Percentiles rank a stretch among this genome's conserved stretches.
Conservation (phyloP, 2,888 invertebrate species). For the Scaeva pyrastri region DNA sequence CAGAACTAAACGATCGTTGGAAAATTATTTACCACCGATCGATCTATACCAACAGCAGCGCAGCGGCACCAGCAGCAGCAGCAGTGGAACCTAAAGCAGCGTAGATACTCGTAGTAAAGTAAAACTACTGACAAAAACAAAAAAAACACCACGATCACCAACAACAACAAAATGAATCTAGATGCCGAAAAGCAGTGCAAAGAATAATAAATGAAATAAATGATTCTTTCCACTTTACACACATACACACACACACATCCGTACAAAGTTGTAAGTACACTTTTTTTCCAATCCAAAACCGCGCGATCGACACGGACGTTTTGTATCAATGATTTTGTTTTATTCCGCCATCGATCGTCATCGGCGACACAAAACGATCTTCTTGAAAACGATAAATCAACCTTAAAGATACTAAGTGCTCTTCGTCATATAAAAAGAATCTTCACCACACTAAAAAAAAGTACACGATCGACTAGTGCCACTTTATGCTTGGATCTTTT, state of each 20-base stretch:
- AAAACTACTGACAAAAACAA: background rate
- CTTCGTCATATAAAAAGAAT: background rate
- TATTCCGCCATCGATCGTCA: slow-evolving; percentile 20
- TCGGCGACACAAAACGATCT: slow-evolving; percentile 19
- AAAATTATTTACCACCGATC: slow-evolving; percentile 66
- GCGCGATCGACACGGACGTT: slow-evolving; percentile 54
- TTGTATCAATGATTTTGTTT: slow-evolving; percentile 51
- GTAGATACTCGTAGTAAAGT: slow-evolving; percentile 1
- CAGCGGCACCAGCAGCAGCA: slow-evolving; percentile 8
- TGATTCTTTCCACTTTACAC: slow-evolving; percentile 2
- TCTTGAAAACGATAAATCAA: slow-evolving; percentile 31
- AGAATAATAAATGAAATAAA: slow-evolving; percentile 62
- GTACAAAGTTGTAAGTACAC: background rate
- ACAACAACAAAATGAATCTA: slow-evolving; percentile 14
- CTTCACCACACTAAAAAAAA: slow-evolving; percentile 7
- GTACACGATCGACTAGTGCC: background rate
- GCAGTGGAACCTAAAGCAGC: slow-evolving; percentile 5
- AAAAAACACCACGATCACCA: too few relatives aligned
- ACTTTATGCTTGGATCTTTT: background rate
- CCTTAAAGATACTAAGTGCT: slow-evolving; percentile 24
- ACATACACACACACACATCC: slow-evolving; percentile 13
- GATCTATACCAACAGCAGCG: slow-evolving; percentile 17
- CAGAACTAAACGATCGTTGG: slow-evolving; percentile 72
- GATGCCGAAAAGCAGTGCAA: slow-evolving; percentile 71
- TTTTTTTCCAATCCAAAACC: slow-evolving; percentile 30